These are phyloP conservation scores for Hippocampus zosterae DNA, from an alignment of 2,113 vertebrate genomes.

Conservation along the genomic window DNA sequence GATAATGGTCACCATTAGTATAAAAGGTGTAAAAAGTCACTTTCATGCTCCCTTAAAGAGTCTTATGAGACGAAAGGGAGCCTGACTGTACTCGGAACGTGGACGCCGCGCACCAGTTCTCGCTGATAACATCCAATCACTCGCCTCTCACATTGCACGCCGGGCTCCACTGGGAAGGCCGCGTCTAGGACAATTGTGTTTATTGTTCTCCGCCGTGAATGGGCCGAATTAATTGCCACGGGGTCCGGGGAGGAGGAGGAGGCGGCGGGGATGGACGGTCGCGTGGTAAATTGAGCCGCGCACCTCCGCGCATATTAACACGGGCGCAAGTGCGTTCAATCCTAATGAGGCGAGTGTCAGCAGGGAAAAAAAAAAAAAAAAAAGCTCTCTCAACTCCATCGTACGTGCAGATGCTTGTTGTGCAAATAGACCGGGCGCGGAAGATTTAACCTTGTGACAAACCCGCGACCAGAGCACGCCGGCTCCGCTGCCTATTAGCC, in stretches of 20 bases:
- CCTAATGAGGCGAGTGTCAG: slow-evolving; percentile 43
- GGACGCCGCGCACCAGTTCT: slow-evolving; percentile 42
- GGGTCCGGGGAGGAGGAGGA: slow-evolving; percentile 19
- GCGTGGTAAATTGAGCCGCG: slow-evolving; percentile 43
- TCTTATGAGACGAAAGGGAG: slow-evolving; percentile 16
- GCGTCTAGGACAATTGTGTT: slow-evolving; percentile 52
- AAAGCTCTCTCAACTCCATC: slow-evolving; percentile 13
- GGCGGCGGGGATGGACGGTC: slow-evolving; percentile 39
- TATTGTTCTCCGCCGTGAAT: slow-evolving; percentile 57
- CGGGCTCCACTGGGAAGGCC: slow-evolving; percentile 36
- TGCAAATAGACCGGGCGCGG: slow-evolving; percentile 8
- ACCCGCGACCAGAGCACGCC: slow-evolving; percentile 4
- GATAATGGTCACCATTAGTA: slow-evolving; percentile 52
- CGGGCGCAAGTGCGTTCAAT: slow-evolving; percentile 22
- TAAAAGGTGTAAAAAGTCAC: slow-evolving; percentile 24
- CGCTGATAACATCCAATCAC: slow-evolving; percentile 42
- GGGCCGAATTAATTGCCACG: slow-evolving; percentile 56
- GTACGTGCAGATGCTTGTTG: slow-evolving; percentile 19
- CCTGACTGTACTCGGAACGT: slow-evolving; percentile 25
- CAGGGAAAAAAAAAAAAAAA: slow-evolving; percentile 11
- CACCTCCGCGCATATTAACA: slow-evolving; percentile 47
- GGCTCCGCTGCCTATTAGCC: slow-evolving; percentile 8
- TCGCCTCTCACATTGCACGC: slow-evolving; percentile 45
- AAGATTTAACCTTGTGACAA: not conserved
- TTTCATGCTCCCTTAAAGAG: slow-evolving; percentile 12